These are phyloP conservation scores for Taenioides sp. DNA, from an alignment of 2,797 vertebrate species.

Conservation along the genomic window DNA sequence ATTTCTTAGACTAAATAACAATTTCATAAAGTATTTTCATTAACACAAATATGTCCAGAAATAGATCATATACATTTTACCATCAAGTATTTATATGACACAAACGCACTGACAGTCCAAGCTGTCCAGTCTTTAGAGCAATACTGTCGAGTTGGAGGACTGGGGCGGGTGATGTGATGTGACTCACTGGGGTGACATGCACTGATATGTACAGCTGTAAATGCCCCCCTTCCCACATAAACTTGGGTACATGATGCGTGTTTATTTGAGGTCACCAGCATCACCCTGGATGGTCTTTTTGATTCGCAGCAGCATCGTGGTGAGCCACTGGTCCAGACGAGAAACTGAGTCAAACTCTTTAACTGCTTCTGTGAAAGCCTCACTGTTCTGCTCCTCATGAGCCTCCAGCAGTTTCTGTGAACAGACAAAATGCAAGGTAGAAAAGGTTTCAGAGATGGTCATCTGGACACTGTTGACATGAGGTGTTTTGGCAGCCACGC, in stretches of 20 bases:
- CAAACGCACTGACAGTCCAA: conserved; percentile 30
- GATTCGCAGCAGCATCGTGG: conserved; percentile 97
- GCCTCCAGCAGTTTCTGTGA: conserved; percentile 94
- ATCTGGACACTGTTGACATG: no score
- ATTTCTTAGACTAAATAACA: conserved; percentile 63
- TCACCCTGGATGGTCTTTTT: conserved; percentile 97
- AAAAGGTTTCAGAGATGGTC: background rate
- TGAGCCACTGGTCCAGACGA: conserved; percentile 97
- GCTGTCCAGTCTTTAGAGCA: conserved; percentile 44
- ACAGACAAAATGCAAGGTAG: background rate
- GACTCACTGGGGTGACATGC: conserved; percentile 64
- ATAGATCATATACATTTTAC: conserved; percentile 36
- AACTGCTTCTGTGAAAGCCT: conserved; percentile 96
- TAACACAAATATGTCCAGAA: conserved; percentile 34
- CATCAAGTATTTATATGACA: conserved; percentile 32
- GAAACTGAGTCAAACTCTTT: conserved; percentile 97
- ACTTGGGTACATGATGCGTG: conserved; percentile 6
- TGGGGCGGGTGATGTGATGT: conserved; percentile 47
- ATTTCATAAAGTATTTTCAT: conserved; percentile 56
- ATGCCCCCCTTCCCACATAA: conserved; percentile 25
- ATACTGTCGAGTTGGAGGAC: conserved; percentile 39
- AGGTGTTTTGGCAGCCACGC: no score
- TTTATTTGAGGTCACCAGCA: conserved; percentile 90
- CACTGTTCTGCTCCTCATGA: conserved; percentile 96
- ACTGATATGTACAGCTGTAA: conserved; percentile 72